Evolutionary conservation across 2,888 invertebrate species (phyloP).

Genomic region (Gymnoscelis rufifasciata): DNA sequence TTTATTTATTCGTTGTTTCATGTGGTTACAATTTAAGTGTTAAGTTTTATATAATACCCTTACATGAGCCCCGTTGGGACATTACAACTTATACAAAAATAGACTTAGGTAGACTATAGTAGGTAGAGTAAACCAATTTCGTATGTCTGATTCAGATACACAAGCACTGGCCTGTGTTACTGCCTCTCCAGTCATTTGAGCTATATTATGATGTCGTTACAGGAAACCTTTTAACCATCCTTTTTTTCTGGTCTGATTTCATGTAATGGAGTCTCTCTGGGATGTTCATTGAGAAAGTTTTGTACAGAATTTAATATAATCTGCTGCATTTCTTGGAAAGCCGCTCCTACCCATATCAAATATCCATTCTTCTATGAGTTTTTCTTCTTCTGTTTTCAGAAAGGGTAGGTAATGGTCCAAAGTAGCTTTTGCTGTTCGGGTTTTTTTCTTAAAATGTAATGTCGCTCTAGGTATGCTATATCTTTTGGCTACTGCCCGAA

Average conservation of each 20-base stretch:
- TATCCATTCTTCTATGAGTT: background rate
- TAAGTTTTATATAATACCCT: too few relatives aligned
- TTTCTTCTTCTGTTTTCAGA: too few relatives aligned
- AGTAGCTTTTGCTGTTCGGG: too few relatives aligned
- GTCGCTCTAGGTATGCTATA: too few relatives aligned
- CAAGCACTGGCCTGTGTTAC: conserved; percentile 35
- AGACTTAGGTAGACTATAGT: too few relatives aligned
- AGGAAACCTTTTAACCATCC: conserved; percentile 31
- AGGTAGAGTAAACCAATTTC: conserved; percentile 33
- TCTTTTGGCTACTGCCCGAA: too few relatives aligned
- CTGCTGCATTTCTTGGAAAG: conserved; percentile 20
- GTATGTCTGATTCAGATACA: conserved; percentile 35
- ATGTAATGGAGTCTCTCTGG: conserved; percentile 16
- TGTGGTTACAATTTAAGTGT: too few relatives aligned
- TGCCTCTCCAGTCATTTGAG: conserved; percentile 29
- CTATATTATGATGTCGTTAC: conserved; percentile 33
- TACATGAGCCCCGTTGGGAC: too few relatives aligned
- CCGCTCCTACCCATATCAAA: conserved; percentile 20
- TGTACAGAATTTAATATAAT: conserved; percentile 19
- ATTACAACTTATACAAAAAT: too few relatives aligned
- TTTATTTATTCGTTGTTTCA: too few relatives aligned
- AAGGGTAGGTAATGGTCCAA: too few relatives aligned
- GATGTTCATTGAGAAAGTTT: conserved; percentile 20
- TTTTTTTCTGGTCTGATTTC: conserved; percentile 24
- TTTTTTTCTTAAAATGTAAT: background rate